phyloP scores from a whole-genome alignment of 2,113 vertebrate genomes.

The Hypomesus transpacificus region DNA sequence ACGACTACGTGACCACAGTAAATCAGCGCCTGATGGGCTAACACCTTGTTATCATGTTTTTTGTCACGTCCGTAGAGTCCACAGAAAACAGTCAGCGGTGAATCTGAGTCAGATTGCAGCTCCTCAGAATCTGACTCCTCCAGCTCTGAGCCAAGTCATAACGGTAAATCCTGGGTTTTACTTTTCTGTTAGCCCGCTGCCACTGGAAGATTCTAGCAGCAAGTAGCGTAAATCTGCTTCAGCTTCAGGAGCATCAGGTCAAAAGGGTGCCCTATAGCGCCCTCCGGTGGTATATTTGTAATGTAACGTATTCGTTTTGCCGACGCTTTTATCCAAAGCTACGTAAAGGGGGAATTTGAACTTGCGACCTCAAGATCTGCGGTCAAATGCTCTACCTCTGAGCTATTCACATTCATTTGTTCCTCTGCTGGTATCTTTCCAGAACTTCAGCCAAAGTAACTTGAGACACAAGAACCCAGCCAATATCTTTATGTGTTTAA shows the following conservation, averaged over 20 bases:
- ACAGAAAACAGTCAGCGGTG: slow-evolving; percentile 23
- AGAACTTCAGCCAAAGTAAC: not conserved
- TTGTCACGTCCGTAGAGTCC: slow-evolving; percentile 31
- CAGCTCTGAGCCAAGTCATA: slow-evolving; percentile 17
- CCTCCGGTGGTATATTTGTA: too few relatives aligned
- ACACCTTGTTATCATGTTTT: not conserved
- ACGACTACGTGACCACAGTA: too few relatives aligned
- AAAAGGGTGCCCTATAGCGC: too few relatives aligned
- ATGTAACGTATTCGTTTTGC: too few relatives aligned
- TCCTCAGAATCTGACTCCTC: slow-evolving; percentile 36
- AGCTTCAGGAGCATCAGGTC: too few relatives aligned
- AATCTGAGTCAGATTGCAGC: slow-evolving; percentile 35
- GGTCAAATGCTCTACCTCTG: too few relatives aligned
- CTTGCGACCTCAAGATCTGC: too few relatives aligned
- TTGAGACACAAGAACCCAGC: not conserved
- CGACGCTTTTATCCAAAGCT: too few relatives aligned
- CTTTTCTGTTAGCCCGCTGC: not conserved
- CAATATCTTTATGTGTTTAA: too few relatives aligned
- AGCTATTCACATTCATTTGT: not conserved
- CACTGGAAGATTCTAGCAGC: not conserved
- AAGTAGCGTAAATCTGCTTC: not conserved
- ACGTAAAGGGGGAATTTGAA: too few relatives aligned
- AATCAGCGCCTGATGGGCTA: too few relatives aligned
- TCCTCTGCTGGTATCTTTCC: not conserved
- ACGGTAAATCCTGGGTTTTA: slow-evolving; percentile 28